Evolutionary conservation across 2,113 vertebrate genomes (phyloP), one percentile per base, ranked within the genome.

Genomic region (Ailuropoda melanoleuca): DNA sequence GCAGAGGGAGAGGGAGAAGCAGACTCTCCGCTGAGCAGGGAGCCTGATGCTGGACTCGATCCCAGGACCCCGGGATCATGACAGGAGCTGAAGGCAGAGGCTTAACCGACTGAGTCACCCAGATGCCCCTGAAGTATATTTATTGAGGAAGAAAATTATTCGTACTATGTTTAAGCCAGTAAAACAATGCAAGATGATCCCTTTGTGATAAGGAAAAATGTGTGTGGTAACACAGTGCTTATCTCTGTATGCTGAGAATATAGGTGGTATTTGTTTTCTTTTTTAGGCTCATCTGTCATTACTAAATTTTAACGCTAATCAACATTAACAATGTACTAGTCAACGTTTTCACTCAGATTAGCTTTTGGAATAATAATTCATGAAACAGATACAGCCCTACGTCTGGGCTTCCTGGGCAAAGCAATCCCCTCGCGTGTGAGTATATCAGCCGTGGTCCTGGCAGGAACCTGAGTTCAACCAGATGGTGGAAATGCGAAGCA

Each of bases 111-210:
- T n/a, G 66, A n/a, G 34, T 18, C 34, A 68, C n/a, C 18, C 9
- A 18, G 17, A 18, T 9, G 17, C n/a, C 66, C 66, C 66, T 68
- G 66, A 68, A 24, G 23, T 74, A 21, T n/a, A 34, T 34, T 77
- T 77, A 37, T 85, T 50, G 53, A 56, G 66, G 81, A 88, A 31
- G 50, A 86, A 97, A 80, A 86, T 66, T 68, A 53, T 56, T 92
- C 13, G 6, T 53, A n/a, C 72, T 82, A 50, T 92, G 82, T 77
- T 85, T 64, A 88, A 93, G 24, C 14, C 31, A 64, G 17, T 58
- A 55, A 88, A 53, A 46, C 23, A 77, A 66, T 81, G 5, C 29
- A 53, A n/a, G 60, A 34, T 12, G 60, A 60, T 55, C 34, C 5
- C 7, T 74, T 58, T 77, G 29, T 39, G 24, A 39, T 39, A 60